phyloP scores from a whole-genome alignment of 2,888 invertebrate genomes.

The Lasioglossum villosulum region DNA sequence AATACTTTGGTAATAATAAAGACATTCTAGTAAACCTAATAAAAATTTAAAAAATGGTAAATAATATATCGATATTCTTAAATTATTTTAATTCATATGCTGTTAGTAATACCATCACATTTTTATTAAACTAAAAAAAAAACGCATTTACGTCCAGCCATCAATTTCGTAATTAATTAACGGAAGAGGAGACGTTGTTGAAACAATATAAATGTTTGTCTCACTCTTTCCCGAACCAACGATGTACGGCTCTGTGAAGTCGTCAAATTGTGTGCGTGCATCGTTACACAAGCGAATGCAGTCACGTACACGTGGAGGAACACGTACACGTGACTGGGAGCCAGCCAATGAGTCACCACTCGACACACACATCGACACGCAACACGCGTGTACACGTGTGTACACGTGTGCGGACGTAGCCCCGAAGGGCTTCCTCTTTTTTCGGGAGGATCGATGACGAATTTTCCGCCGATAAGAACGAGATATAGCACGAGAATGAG shows the following conservation, averaged over 20 bases:
- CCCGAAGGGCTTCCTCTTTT: slow-evolving; percentile 55
- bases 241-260: slow-evolving; percentile 57
- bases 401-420: background rate
- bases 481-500: slow-evolving; percentile 25
- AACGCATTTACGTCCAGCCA: background rate
- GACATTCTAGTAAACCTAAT: background rate
- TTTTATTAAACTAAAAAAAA: background rate
- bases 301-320: slow-evolving; percentile 29
- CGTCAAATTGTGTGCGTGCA: slow-evolving; percentile 23
- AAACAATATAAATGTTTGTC: slow-evolving; percentile 8
- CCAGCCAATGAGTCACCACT: slow-evolving; percentile 68
- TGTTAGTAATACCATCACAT: background rate
- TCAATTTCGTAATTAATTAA: background rate
- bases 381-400: background rate
- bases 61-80: too few species aligned
- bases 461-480: slow-evolving; percentile 49
- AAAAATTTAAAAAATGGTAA: background rate
- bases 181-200: background rate
- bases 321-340: slow-evolving; percentile 53
- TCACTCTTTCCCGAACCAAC: background rate
- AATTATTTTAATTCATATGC: background rate
- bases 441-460: slow-evolving; percentile 57
- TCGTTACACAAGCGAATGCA: slow-evolving; percentile 37
- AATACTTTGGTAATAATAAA: background rate
- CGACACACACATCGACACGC: slow-evolving; percentile 45